phyloP scores from a whole-genome alignment of 2,888 invertebrate species.

The Xanthorhoe spadicearia region DNA sequence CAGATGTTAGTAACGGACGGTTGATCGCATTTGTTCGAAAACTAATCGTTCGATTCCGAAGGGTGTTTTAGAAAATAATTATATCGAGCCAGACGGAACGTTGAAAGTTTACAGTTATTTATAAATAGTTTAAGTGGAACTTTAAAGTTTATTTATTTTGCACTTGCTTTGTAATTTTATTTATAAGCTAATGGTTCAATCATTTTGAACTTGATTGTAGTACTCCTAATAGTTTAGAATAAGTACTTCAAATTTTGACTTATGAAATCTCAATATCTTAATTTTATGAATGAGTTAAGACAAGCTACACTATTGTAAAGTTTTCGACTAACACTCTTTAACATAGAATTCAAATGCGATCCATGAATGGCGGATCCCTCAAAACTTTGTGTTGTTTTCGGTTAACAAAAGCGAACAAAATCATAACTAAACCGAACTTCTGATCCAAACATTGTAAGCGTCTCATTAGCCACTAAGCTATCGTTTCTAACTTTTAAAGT shows the following conservation, averaged over 20 bases:
- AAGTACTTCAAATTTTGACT: no score
- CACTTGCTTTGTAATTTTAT: conserved; percentile 2
- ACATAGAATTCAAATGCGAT: no score
- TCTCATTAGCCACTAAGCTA: conserved; percentile 19
- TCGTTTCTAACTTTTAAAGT: conserved; percentile 20
- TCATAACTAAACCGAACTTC: conserved; percentile 8
- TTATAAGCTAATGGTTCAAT: neutral
- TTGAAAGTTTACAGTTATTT: conserved; percentile 14
- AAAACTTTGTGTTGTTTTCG: neutral
- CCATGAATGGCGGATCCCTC: neutral
- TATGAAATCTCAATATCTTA: no score
- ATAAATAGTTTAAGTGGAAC: conserved; percentile 15
- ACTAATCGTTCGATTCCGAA: conserved; percentile 45
- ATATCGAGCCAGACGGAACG: conserved; percentile 28
- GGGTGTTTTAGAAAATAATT: conserved; percentile 43
- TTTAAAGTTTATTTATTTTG: neutral
- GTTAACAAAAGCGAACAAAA: conserved; percentile 10
- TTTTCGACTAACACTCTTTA: no score
- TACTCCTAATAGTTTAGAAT: no score
- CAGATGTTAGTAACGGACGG: conserved; percentile 59
- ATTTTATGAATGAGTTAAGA: no score
- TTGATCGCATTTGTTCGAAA: conserved; percentile 48
- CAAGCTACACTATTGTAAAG: no score
- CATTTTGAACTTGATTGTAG: neutral
- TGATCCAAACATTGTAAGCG: conserved; percentile 14